Base-by-base conservation (phyloP, 2,888 invertebrate species). In the Conchocele bisecta region DNA sequence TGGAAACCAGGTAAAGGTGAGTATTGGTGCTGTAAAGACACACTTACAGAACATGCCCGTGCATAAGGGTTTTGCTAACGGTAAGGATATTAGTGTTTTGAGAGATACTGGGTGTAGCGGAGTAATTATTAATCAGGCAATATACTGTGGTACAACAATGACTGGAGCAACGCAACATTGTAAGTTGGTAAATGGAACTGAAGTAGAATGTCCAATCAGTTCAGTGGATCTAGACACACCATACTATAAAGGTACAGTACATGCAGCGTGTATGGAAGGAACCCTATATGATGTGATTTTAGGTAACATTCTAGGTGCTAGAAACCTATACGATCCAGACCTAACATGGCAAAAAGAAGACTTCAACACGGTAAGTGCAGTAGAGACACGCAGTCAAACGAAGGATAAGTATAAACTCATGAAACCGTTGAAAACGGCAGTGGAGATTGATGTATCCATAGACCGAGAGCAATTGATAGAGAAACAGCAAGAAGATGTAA, bases 1-100 rank as follows among this genome's bases (percentile, higher is more conserved):
- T n/a, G n/a, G n/a, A n/a, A n/a, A n/a, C n/a, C n/a, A n/a, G n/a
- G n/a, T n/a, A n/a, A n/a, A n/a, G n/a, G n/a, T n/a, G n/a, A n/a
- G n/a, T n/a, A n/a, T n/a, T n/a, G n/a, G n/a, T n/a, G n/a, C n/a
- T n/a, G n/a, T n/a, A n/a, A n/a, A n/a, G n/a, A n/a, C n/a, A n/a
- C n/a, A n/a, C n/a, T n/a, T n/a, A n/a, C n/a, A n/a, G n/a, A 42
- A 42, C 7, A 42, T 42, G 42, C 42, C 42, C 22, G 42, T 42
- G 7, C 6, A 42, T 9, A 22, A 42, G 22, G 42, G 42, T 9
- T 42, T 20, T 42, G 42, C 22, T 9, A 22, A 22, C 22, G 6
- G 22, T 9, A n/a, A 9, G 6, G 22, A n/a, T n/a, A n/a, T 42
- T 9, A 42, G 9, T 20, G 42, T 42, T 9, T n/a, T 42, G n/a